Conservation (phyloP, 2,113 vertebrate genomes). For the Syrrhaptes paradoxus region DNA sequence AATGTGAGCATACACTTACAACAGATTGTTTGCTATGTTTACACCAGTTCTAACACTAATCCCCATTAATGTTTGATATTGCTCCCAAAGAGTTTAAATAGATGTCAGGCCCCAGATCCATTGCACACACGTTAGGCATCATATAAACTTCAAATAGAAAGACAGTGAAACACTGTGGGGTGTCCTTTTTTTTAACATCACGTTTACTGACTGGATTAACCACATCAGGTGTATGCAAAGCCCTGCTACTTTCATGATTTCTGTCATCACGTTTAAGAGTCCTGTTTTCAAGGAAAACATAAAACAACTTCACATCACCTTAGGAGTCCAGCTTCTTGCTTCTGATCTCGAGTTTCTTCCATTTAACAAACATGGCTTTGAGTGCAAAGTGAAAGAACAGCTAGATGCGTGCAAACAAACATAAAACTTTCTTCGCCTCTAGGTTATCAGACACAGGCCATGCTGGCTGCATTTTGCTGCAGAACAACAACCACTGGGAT, state of each 20-base stretch:
- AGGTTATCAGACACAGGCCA: neutral
- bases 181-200: neutral
- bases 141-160: conserved; percentile 14
- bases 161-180: neutral
- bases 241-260: neutral
- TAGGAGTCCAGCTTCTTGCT: neutral
- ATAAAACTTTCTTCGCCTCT: neutral
- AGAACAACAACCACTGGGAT: neutral
- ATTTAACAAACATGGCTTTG: neutral
- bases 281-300: neutral
- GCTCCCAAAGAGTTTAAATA: conserved; percentile 74
- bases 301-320: neutral
- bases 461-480: neutral
- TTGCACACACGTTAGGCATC: conserved; percentile 35
- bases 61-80: conserved; percentile 83
- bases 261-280: conserved; percentile 3
- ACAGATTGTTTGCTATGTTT: conserved; percentile 76
- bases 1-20: conserved; percentile 74
- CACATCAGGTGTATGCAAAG: conserved; percentile 17
- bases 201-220: conserved; percentile 41
- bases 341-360: neutral
- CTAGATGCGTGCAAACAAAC: neutral
- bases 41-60: conserved; percentile 82
- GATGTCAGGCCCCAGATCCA: conserved; percentile 72
- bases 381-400: neutral